These are phyloP conservation scores for Protonemura montana DNA, from an alignment of 2,888 invertebrate genomes.

Conservation along the genomic window DNA sequence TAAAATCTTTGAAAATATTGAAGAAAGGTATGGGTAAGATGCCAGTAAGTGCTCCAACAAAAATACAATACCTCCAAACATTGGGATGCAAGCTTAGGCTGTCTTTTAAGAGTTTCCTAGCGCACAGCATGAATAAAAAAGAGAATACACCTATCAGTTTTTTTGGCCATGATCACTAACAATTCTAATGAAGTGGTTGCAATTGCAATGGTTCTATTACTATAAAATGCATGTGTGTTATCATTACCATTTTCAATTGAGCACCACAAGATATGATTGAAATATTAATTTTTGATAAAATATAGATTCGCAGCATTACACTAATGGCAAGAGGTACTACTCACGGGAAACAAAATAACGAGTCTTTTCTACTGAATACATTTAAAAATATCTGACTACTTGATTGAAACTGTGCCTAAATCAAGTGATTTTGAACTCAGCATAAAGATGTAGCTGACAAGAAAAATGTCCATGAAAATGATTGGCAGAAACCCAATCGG, in stretches of 20 bases:
- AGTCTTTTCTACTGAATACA: too few species aligned
- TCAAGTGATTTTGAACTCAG: too few species aligned
- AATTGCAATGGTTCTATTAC: conserved; percentile 13
- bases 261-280: not conserved
- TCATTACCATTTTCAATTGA: not conserved
- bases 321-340: too few species aligned
- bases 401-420: too few species aligned
- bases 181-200: not conserved
- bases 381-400: too few species aligned
- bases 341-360: too few species aligned
- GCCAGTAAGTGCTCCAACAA: conserved; percentile 45
- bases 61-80: conserved; percentile 53
- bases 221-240: not conserved
- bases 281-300: too few species aligned
- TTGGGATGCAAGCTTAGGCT: conserved; percentile 54
- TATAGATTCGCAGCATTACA: too few species aligned
- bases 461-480: not conserved
- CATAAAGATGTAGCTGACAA: too few species aligned
- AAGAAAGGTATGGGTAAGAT: conserved; percentile 2
- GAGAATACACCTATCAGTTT: conserved; percentile 51
- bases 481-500: not conserved
- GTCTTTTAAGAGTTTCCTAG: conserved; percentile 53
- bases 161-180: not conserved
- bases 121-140: conserved; percentile 51
- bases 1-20: not conserved